Evolutionary conservation across 2,888 invertebrate species (phyloP).

Genomic region (Dryocosmus kuriphilus): DNA sequence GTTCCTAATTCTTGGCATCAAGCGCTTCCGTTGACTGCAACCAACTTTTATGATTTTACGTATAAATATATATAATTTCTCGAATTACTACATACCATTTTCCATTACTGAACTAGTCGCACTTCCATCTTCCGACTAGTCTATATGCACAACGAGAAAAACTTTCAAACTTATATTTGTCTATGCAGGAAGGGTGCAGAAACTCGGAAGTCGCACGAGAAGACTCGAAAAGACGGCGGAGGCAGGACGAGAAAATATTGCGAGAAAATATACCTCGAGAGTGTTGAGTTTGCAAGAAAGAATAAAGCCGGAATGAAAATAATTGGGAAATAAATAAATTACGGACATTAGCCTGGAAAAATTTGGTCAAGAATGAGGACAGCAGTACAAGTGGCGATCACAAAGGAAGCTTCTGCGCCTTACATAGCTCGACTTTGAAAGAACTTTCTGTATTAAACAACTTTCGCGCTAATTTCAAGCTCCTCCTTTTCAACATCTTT

Average conservation of each 20-base stretch:
- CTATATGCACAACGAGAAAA: not conserved
- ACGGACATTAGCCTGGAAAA: conserved; percentile 61
- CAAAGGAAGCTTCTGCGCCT: conserved; percentile 58
- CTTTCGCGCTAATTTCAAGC: conserved; percentile 68
- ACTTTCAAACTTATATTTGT: conserved; percentile 17
- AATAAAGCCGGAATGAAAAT: conserved; percentile 54
- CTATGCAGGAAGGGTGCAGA: not conserved
- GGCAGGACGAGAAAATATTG: not conserved
- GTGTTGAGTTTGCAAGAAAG: conserved; percentile 43
- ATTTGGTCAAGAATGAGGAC: conserved; percentile 50
- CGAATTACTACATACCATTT: not conserved
- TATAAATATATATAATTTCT: too few relatives aligned
- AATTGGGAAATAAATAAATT: conserved; percentile 71
- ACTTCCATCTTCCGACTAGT: not conserved
- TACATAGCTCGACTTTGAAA: conserved; percentile 53
- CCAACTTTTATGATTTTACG: too few relatives aligned
- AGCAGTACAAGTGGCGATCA: conserved; percentile 60
- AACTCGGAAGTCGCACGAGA: not conserved
- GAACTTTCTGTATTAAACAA: conserved; percentile 71
- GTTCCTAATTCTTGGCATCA: too few relatives aligned
- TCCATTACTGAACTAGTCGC: not conserved
- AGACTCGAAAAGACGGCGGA: conserved; percentile 1
- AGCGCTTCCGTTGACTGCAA: too few relatives aligned
- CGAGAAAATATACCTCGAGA: conserved; percentile 5
- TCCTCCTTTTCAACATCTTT: conserved; percentile 42